phyloP scores from a whole-genome alignment of 2,113 vertebrate species.

The Xerus inauris region DNA sequence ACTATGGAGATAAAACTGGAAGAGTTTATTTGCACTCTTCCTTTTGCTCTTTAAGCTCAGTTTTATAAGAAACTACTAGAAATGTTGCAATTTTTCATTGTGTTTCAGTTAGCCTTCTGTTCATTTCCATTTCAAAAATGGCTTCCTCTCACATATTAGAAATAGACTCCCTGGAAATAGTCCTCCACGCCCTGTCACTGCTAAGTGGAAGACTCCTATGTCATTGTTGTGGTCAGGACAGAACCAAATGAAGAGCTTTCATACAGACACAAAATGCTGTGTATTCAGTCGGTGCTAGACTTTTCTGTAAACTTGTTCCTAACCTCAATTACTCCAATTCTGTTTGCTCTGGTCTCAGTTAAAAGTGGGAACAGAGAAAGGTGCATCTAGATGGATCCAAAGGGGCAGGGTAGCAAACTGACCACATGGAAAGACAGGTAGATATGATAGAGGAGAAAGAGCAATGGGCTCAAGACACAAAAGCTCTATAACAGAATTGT shows the following conservation, averaged over 20 bases:
- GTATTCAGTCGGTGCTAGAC: not conserved
- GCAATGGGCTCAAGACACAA: not conserved
- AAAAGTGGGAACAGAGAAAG: not conserved
- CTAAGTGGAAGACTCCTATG: not conserved
- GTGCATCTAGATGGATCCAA: not conserved
- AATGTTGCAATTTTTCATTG: not conserved
- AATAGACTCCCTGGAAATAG: not conserved
- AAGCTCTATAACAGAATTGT: not conserved
- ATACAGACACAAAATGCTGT: not conserved
- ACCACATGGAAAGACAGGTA: not conserved
- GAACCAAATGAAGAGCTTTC: not conserved
- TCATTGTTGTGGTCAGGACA: not conserved
- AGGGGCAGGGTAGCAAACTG: not conserved
- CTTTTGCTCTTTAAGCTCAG: not conserved
- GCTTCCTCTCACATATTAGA: not conserved
- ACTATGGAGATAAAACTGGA: not conserved
- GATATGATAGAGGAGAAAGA: not conserved
- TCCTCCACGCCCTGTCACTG: rapidly evolving
- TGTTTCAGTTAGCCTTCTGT: not conserved
- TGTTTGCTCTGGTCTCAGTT: not conserved
- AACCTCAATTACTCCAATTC: not conserved
- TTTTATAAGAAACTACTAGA: not conserved
- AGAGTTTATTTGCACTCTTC: not conserved
- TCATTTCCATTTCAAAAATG: not conserved
- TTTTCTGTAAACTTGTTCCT: not conserved